phyloP scores from a whole-genome alignment of 2,113 vertebrate genomes.

The Lepisosteus osseus region DNA sequence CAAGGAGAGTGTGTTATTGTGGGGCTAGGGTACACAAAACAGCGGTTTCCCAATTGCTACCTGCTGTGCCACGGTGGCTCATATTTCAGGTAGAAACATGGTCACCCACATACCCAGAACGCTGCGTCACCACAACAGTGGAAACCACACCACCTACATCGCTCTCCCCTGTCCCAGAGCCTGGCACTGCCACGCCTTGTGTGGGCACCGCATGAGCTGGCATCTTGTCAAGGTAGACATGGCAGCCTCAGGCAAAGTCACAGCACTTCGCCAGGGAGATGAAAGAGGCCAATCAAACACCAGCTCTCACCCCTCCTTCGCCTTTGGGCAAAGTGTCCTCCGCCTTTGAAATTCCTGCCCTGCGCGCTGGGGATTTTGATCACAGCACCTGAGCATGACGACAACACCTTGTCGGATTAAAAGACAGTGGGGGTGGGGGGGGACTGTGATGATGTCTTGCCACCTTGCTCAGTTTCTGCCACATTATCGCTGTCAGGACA shows the following conservation, averaged over 20 bases:
- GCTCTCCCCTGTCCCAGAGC: background rate
- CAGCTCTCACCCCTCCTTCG: background rate
- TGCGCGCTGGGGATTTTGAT: background rate
- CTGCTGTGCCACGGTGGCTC: no score
- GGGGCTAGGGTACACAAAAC: no score
- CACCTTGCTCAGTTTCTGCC: background rate
- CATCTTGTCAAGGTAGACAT: background rate
- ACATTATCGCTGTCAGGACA: no score
- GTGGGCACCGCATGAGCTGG: background rate
- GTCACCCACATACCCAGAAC: no score
- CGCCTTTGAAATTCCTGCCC: constrained; percentile 4
- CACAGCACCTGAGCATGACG: background rate
- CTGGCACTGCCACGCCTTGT: background rate
- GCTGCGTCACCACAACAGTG: background rate
- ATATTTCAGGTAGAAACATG: no score
- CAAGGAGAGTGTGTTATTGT: no score
- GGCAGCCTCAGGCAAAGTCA: background rate
- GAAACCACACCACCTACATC: background rate
- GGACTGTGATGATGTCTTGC: no score
- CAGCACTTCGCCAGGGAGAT: background rate
- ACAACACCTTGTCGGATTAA: background rate
- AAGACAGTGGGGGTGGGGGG: background rate
- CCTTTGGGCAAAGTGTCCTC: background rate
- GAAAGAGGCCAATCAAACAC: constrained; percentile 8
- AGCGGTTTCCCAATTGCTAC: no score